Percentiles rank a stretch among this genome's conserved stretches.
phyloP scores from a whole-genome alignment of 2,113 vertebrate genomes.

The Atherinomorus stipes region DNA sequence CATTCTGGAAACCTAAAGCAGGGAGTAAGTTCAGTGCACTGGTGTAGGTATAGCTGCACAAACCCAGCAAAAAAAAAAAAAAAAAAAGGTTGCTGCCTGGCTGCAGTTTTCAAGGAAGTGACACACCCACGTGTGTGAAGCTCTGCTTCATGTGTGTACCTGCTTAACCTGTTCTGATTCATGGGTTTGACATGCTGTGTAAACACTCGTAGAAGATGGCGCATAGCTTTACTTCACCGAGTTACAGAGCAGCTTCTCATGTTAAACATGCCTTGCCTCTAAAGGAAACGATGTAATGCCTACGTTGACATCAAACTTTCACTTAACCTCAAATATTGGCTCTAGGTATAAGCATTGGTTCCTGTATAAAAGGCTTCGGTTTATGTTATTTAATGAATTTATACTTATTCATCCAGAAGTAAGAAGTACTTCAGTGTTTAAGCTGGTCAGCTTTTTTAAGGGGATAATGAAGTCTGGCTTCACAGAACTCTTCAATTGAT shows the following conservation, averaged over 20 bases:
- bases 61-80: not conserved
- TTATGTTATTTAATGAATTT: not conserved
- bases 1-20: too few relatives aligned
- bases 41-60: not conserved
- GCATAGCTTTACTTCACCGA: conserved; percentile 4
- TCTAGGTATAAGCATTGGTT: not conserved
- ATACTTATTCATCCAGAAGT: not conserved
- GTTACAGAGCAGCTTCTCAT: not conserved
- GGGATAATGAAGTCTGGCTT: not conserved
- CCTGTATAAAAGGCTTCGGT: not conserved
- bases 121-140: conserved; percentile 57
- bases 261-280: conserved; percentile 1
- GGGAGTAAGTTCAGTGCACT: not conserved
- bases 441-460: not conserved
- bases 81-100: conserved; percentile 5
- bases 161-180: conserved; percentile 68
- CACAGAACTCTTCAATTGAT: not conserved
- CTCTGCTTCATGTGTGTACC: conserved; percentile 61
- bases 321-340: too few relatives aligned
- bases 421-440: conserved; percentile 2
- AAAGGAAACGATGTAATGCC: not conserved
- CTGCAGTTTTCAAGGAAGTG: conserved; percentile 39
- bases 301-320: not conserved
- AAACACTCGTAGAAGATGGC: not conserved
- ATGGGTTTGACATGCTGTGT: conserved; percentile 31